Base-by-base conservation (phyloP, 1,140 invertebrate species). In the Solenopsis invicta region DNA sequence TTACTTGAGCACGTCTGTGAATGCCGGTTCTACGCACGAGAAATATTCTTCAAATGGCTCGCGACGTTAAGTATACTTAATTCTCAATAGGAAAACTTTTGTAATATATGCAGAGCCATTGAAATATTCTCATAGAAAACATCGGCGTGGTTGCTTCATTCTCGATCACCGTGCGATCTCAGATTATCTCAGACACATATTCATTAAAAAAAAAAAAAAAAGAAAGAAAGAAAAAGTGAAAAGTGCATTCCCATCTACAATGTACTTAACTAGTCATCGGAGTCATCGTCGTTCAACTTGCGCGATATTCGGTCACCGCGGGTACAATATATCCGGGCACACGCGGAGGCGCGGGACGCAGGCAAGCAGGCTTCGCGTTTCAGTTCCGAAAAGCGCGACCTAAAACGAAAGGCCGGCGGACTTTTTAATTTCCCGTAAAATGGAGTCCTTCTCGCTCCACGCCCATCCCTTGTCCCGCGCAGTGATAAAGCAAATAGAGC, bases 401-500 rank as follows among this genome's bases (percentile, higher is more conserved):
- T 75, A 80, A 52, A 89, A 78, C 78, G 90, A 54, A 54, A 71
- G 69, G 56, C 21, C 76, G 56, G 69, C 45, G 84, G 91, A 94
- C 92, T 94, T 94, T 94, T 94, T 94, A 94, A 94, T 94, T 94
- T 94, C 90, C 92, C 92, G 89, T 91, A 93, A 94, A 94, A 93
- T 93, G 92, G 93, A 94, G 93, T 93, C 82, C 89, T 94, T 93
- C 89, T 91, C 92, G 89, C 91, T 88, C 89, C 89, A 94, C 94
- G 94, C 94, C 94, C 92, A 94, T 94, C 92, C 92, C 94, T 93
- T 94, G 94, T 95, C 93, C 92, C 89, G 92, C 91, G 92, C 93
- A 94, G 93, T 94, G 94, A 95, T 95, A 94, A 94, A 95, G 94
- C 94, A 95, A 95, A 95, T 94, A 95, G 94, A 94, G 94, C 93